A percentile compares a stretch with the other conserved stretches of the same genome.
Conservation (phyloP, 2,113 vertebrate species). For the Equus przewalskii region DNA sequence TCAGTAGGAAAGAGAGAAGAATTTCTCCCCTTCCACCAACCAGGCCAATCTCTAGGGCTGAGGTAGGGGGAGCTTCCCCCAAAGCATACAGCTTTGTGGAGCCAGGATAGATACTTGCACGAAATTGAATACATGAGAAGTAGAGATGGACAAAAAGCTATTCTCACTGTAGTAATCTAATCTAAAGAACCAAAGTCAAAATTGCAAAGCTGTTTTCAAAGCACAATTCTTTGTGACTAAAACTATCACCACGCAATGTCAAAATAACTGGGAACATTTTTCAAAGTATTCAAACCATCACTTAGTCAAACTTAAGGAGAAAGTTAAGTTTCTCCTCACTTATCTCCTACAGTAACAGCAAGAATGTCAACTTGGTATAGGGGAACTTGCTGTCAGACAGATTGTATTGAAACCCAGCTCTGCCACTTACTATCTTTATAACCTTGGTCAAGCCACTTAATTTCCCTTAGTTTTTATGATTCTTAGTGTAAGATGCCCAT, state of each 20-base stretch:
- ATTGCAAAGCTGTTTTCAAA: neutral
- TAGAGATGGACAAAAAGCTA: neutral
- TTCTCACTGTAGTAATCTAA: neutral
- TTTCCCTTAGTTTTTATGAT: neutral
- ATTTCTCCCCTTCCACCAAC: neutral
- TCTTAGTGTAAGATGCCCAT: neutral
- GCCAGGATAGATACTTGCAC: neutral
- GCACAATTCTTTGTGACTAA: neutral
- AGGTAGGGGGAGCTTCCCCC: fast-evolving
- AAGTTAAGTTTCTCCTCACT: neutral
- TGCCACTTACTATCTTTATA: neutral
- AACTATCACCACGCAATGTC: neutral
- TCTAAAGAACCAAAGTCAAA: neutral
- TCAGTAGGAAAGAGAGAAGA: neutral
- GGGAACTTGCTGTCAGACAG: neutral
- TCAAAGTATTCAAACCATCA: neutral
- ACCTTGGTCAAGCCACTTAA: neutral
- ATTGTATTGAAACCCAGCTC: neutral
- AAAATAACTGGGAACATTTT: neutral
- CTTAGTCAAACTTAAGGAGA: neutral
- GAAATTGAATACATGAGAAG: neutral
- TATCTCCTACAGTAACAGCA: neutral
- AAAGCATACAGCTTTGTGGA: neutral
- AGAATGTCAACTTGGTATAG: neutral
- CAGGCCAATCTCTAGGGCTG: neutral